phyloP scores from a whole-genome alignment of 53 echinoderm and acorn worm species.

The Patiria pectinifera region DNA sequence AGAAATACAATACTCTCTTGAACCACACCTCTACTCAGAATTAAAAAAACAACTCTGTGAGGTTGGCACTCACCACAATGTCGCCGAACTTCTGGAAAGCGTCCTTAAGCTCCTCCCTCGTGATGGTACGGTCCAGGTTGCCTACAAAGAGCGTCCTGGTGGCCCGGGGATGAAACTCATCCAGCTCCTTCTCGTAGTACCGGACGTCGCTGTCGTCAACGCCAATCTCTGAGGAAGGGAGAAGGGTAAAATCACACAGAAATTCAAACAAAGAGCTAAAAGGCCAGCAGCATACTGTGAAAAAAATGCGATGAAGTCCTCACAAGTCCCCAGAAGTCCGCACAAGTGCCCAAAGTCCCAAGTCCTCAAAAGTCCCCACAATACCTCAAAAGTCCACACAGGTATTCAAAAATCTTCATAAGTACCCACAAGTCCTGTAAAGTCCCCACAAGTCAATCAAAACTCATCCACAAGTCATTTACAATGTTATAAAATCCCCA shows the following conservation, averaged over 20 bases:
- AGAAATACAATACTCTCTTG: not conserved
- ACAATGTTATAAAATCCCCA: too few species aligned
- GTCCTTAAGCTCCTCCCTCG: constrained; percentile 87
- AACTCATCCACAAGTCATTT: too few species aligned
- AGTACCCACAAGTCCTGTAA: too few species aligned
- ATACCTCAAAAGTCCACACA: too few species aligned
- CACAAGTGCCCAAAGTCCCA: too few species aligned
- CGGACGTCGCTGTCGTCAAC: constrained; percentile 96
- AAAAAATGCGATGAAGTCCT: too few species aligned
- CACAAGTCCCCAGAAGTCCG: too few species aligned
- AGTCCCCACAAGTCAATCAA: too few species aligned
- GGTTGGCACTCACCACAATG: constrained; percentile 81
- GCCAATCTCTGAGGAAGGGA: constrained; percentile 67
- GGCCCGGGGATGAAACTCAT: constrained; percentile 97
- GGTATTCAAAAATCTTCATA: too few species aligned
- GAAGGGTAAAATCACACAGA: not conserved
- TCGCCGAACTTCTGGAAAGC: constrained; percentile 95
- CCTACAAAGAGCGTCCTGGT: constrained; percentile 96
- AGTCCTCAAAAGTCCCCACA: too few species aligned
- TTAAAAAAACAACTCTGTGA: not conserved
- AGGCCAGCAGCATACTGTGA: too few species aligned
- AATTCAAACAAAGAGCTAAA: not conserved
- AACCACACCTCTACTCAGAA: not conserved
- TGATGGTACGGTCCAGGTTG: constrained; percentile 90
- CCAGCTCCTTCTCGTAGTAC: constrained; percentile 96